Evolutionary conservation across 2,113 vertebrate genomes (phyloP), one percentile per base, ranked within the genome.

Genomic region (Fukomys damarensis): DNA sequence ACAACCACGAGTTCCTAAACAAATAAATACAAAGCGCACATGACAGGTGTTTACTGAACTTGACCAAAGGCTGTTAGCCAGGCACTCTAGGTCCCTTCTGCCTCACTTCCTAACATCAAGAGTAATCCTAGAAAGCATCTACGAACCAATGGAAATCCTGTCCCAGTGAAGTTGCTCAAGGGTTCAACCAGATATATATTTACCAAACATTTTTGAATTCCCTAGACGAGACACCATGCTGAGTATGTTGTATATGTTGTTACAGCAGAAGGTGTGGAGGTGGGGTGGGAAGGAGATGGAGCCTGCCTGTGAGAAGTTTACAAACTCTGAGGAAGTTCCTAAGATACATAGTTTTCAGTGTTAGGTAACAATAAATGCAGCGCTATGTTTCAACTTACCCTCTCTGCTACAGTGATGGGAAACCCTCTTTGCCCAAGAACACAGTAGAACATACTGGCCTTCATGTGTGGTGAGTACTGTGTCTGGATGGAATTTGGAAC

Each of bases 191-290:
- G 35, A 52, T 35, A 58, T 26, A 17, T 86, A 92, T 90, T 97
- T 96, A 86, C 77, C 24, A 82, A 85, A 91, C 24, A 56, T 46
- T 89, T 59, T 54, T 74, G 20, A 82, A 58, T 32, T 82, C 22
- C 43, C 30, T 30, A 63, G 58, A 82, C 7, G 80, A 89, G 79
- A 20, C 14, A 9, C 63, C 14, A 1, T 58, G 52, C 24, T 70
- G 74, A 91, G 19, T 72, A 38, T 26, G 14, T 72, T 63, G 54
- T 30, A 3, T 65, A 24, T 41, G 56, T 43, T 38, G 5, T 65
- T 0, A 66, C 63, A 61, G 74, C 93, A 95, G 92, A 97, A 89
- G 86, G 66, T 97, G 43, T 93, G 92, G 89, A 86, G 86, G 86
- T 83, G 66, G 87, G 93, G 46, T 92, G n/a, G 81, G 80, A 82